Conservation (phyloP, 2,888 invertebrate genomes). For the Rhagium mordax region DNA sequence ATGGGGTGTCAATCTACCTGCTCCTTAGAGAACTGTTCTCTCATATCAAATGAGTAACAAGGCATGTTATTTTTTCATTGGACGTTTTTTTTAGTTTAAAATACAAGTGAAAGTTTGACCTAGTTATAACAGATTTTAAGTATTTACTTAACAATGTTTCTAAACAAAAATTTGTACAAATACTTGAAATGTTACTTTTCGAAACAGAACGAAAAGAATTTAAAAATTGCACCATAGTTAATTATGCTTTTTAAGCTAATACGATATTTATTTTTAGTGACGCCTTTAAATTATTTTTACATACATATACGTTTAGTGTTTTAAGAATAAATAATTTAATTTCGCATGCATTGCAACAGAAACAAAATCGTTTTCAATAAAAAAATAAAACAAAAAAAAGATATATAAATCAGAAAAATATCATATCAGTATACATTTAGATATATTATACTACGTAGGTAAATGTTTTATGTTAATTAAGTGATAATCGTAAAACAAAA, state of each 20-base stretch:
- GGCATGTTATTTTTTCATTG: too few relatives aligned
- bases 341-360: background rate
- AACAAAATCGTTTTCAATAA: background rate
- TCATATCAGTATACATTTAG: conserved; percentile 36
- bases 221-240: background rate
- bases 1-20: too few relatives aligned
- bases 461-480: conserved; percentile 36
- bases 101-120: background rate
- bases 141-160: background rate
- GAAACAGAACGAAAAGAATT: background rate
- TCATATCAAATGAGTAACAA: too few relatives aligned
- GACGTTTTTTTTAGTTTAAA: background rate
- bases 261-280: background rate
- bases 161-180: background rate
- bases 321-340: conserved; percentile 1
- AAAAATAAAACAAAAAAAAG: conserved; percentile 8
- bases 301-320: background rate
- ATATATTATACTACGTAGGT: conserved; percentile 28
- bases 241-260: background rate
- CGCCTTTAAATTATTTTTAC: background rate
- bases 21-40: too few relatives aligned
- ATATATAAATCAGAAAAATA: conserved; percentile 24
- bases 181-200: background rate
- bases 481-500: conserved; percentile 31
- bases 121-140: background rate